Base-by-base conservation (phyloP, 35 echinoderm and acorn worm genomes). In the Lytechinus pictus region DNA sequence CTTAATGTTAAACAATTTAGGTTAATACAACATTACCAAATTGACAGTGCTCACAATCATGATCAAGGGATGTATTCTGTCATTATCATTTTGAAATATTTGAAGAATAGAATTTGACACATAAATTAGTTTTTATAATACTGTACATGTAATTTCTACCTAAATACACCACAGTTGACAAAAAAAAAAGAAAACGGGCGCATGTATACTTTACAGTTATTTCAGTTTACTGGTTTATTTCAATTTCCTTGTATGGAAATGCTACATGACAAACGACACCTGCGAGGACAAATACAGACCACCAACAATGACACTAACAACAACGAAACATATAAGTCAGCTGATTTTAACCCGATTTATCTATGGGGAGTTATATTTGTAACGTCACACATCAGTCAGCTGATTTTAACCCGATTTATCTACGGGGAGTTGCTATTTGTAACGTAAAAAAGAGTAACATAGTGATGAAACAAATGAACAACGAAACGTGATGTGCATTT, bases 211-310 rank as follows among this genome's bases (percentile, higher is more conserved):
- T 90, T 90, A 90, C 88, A 90, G 24, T 13, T 90, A 90, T 90
- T 90, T 90, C 88, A 90, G 88, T 90, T 90, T 52, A 90, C 88
- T 90, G 88, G 88, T 90, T 88, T 90, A 90, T 90, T 90, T 54
- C 88, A 90, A 90, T 54, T 90, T 90, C 52, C 88, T 54, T 21
- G 13, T 24, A n/a, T 79, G 66, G 66, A 79, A 79, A 24, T 79
- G 16, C 66, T 79, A 79, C 19, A 79, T 79, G 66, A 79, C 66
- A n/a, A 79, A 79, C 66, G n/a, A 79, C 6, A 79, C 16, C 19
- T 79, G 5, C 16, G 19, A 24, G 66, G 19, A 79, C 21, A 24
- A n/a, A 79, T 6, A 79, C 19, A 79, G 4, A 44, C 33, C 33
- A 44, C 33, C 33, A 44, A 44, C 2, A 24, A 0, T n/a, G 66